Evolutionary conservation across 2,888 invertebrate species (phyloP).

Genomic region (Brachyopa scutellaris): DNA sequence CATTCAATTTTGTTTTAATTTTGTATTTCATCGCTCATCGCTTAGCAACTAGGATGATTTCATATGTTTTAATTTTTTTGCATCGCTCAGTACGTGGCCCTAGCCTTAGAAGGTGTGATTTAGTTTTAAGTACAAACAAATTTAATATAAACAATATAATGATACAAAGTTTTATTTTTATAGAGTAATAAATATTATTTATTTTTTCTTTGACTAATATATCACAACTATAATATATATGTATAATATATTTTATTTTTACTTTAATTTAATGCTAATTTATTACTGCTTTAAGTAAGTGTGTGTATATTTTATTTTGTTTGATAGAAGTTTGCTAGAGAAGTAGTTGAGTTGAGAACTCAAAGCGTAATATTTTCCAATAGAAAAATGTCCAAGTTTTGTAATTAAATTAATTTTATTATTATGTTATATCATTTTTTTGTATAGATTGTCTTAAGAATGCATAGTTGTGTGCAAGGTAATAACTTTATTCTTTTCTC

Average conservation of each 20-base stretch:
- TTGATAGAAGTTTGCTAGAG: constrained; percentile 50
- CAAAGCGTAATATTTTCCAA: constrained; percentile 71
- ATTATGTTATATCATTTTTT: constrained; percentile 7
- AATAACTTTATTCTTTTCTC: too few relatives aligned
- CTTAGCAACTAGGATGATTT: too few relatives aligned
- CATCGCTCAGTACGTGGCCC: too few relatives aligned
- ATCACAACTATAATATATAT: constrained; percentile 62
- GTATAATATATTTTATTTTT: constrained; percentile 17
- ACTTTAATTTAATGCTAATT: constrained; percentile 15
- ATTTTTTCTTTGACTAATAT: constrained; percentile 24
- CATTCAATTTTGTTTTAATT: too few relatives aligned
- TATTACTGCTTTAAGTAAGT: background rate
- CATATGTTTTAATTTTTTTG: too few relatives aligned
- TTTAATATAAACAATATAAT: constrained; percentile 21
- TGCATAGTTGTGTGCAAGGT: constrained; percentile 51
- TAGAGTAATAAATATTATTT: constrained; percentile 6
- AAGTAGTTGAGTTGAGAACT: constrained; percentile 57
- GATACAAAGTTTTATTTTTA: constrained; percentile 13
- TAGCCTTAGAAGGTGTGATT: too few relatives aligned
- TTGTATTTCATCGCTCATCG: too few relatives aligned
- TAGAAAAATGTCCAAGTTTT: constrained; percentile 67
- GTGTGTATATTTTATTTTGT: background rate
- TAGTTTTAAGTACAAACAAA: constrained; percentile 26
- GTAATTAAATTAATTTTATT: constrained; percentile 11
- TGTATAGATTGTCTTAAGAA: constrained; percentile 61